phyloP scores from a whole-genome alignment of 2,888 invertebrate species.

The Drosophila lutescens region DNA sequence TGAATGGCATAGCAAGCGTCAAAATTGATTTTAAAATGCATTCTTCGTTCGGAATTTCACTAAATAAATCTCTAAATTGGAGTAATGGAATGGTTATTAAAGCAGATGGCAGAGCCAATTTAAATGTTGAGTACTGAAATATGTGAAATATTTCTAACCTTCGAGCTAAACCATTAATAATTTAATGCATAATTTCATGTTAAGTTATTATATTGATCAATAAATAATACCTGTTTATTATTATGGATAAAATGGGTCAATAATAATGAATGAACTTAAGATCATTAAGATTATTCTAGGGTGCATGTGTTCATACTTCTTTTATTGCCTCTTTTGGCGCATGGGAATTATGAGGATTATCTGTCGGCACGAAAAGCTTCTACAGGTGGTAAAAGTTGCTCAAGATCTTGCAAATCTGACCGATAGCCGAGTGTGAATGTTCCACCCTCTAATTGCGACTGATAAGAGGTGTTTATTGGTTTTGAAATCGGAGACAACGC shows the following conservation, averaged over 20 bases:
- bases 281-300: too few species aligned
- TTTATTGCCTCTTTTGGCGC: neutral
- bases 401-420: constrained; percentile 28
- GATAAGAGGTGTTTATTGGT: constrained; percentile 34
- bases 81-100: neutral
- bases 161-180: too few species aligned
- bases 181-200: too few species aligned
- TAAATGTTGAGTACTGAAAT: neutral
- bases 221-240: too few species aligned
- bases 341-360: constrained; percentile 8
- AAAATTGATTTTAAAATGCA: constrained; percentile 78
- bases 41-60: constrained; percentile 32
- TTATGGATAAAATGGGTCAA: too few species aligned
- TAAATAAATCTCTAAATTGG: constrained; percentile 10
- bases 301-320: neutral
- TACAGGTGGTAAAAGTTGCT: constrained; percentile 4
- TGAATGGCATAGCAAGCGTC: constrained; percentile 53
- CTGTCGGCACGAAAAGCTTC: neutral
- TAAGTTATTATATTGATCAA: too few species aligned
- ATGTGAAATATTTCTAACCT: too few species aligned
- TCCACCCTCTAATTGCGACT: constrained; percentile 10
- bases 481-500: constrained; percentile 43
- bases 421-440: constrained; percentile 12
- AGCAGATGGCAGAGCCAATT: neutral
- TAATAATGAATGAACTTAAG: too few species aligned